Evolutionary conservation across 2,113 vertebrate species (phyloP).

Genomic region (Mobula hypostoma): DNA sequence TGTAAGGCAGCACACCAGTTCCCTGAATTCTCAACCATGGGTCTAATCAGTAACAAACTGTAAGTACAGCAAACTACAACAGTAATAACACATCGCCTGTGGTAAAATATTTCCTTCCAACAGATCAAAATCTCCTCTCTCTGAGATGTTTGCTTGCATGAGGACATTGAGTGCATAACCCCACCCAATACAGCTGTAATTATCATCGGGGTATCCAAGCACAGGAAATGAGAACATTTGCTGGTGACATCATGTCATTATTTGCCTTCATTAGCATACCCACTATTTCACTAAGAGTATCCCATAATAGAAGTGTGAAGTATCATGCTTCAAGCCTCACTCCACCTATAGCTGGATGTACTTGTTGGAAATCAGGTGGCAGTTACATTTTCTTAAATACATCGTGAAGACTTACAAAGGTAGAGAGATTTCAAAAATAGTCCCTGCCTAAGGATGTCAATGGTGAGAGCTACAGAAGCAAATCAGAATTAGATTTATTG

Average conservation of each 20-base stretch:
- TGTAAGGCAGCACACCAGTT: not conserved
- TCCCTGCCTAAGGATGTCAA: not conserved
- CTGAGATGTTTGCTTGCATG: not conserved
- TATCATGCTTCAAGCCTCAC: not conserved
- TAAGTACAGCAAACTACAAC: not conserved
- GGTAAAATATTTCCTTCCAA: not conserved
- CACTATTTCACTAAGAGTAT: not conserved
- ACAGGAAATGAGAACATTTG: not conserved
- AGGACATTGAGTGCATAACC: not conserved
- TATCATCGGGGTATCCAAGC: not conserved
- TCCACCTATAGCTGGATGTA: not conserved
- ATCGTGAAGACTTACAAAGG: not conserved
- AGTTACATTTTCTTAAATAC: not conserved
- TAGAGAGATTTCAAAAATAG: not conserved
- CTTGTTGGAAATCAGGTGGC: no score
- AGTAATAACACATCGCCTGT: not conserved
- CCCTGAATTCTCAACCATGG: not conserved
- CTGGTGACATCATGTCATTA: not conserved
- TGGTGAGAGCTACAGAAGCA: not conserved
- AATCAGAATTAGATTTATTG: no score
- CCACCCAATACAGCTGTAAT: not conserved
- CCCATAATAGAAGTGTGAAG: not conserved
- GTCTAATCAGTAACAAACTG: not conserved
- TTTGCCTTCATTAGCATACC: not conserved
- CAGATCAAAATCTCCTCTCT: not conserved